Conservation (phyloP, 1,140 invertebrate species). For the Euwallacea similis region DNA sequence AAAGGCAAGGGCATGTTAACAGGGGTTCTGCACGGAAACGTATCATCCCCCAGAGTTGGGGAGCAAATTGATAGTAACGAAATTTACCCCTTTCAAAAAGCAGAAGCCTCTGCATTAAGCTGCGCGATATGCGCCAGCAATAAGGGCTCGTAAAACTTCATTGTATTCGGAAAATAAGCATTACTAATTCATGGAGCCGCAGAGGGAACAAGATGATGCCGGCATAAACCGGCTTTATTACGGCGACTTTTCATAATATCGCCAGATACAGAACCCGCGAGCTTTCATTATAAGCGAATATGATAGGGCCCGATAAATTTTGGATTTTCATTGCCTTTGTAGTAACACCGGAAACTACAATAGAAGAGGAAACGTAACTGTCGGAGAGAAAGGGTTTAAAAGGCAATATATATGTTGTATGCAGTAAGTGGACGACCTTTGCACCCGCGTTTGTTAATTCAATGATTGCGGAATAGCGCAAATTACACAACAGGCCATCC, state of each 20-base stretch:
- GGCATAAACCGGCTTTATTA: constrained; percentile 28
- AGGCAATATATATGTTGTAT: no score
- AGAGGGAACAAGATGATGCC: constrained; percentile 27
- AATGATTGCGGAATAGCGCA: no score
- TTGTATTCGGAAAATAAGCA: constrained; percentile 33
- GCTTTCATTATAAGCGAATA: constrained; percentile 31
- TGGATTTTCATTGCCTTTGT: not conserved
- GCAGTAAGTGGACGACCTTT: no score
- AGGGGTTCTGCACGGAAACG: not conserved
- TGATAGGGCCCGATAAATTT: constrained; percentile 29
- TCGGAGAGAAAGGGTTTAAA: no score
- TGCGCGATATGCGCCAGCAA: constrained; percentile 21
- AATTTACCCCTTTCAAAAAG: constrained; percentile 25
- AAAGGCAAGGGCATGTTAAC: not conserved
- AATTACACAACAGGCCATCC: no score
- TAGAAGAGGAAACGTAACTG: no score
- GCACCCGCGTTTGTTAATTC: no score
- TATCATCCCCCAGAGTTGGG: not conserved
- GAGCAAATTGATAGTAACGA: not conserved
- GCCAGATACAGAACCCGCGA: constrained; percentile 26
- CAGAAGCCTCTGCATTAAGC: constrained; percentile 17
- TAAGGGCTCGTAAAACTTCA: constrained; percentile 32
- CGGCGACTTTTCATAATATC: constrained; percentile 28
- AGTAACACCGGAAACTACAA: no score
- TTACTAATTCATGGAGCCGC: constrained; percentile 31